Conservation (phyloP, 2,113 vertebrate species). For the Bufo bufo region DNA sequence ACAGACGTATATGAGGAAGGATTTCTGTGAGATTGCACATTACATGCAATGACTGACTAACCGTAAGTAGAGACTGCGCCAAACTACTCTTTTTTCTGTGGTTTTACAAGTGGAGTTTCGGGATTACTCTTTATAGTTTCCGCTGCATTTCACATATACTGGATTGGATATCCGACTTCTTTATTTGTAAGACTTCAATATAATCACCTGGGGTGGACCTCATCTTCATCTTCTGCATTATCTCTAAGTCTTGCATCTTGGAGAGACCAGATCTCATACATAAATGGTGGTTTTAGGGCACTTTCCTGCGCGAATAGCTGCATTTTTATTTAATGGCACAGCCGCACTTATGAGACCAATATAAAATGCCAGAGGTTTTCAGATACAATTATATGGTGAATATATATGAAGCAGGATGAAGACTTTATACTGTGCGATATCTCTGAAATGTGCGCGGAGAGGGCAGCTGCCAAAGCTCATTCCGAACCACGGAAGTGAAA, state of each 20-base stretch:
- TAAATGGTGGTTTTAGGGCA: not conserved
- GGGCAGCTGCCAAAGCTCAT: constrained; percentile 9
- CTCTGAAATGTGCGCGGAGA: not conserved
- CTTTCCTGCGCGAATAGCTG: not conserved
- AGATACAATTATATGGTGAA: not conserved
- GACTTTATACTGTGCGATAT: not conserved
- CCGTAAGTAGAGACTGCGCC: no score
- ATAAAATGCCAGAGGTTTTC: not conserved
- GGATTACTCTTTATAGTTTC: no score
- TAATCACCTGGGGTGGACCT: not conserved
- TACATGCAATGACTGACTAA: no score
- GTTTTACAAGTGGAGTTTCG: no score
- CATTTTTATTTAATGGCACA: not conserved
- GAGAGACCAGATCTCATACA: not conserved
- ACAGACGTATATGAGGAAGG: no score
- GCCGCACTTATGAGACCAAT: not conserved
- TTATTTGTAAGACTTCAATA: not conserved
- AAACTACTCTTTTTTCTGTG: no score
- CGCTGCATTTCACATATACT: no score
- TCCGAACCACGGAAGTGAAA: not conserved
- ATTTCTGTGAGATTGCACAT: no score
- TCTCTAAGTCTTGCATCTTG: not conserved
- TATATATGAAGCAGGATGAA: constrained; percentile 19
- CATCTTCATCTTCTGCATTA: not conserved
- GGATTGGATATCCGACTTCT: no score